A percentile compares a stretch with the other conserved stretches of the same genome.
phyloP scores from a whole-genome alignment of 37 sponge, comb jelly and placozoan genomes.

The Aphrocallistes beatrix region DNA sequence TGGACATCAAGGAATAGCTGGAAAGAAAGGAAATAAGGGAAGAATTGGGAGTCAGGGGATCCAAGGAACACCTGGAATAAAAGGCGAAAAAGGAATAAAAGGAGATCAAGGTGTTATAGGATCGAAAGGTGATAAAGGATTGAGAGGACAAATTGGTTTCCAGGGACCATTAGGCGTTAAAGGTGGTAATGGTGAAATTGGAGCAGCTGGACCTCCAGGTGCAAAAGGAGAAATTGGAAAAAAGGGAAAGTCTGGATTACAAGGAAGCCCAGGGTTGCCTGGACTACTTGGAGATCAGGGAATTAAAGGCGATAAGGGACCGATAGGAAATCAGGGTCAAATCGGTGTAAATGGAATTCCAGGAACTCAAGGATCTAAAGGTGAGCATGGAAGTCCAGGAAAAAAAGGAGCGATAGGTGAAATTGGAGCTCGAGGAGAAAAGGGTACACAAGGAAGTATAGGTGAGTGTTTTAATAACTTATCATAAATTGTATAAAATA shows the following conservation, averaged over 20 bases:
- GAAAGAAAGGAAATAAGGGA: slow-evolving; percentile 21
- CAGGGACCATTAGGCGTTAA: neutral
- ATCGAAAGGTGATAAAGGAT: slow-evolving; percentile 12
- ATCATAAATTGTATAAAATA: neutral
- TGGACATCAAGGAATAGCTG: neutral
- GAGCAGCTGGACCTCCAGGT: neutral
- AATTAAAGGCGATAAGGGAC: neutral
- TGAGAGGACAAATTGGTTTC: neutral
- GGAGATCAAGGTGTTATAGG: neutral
- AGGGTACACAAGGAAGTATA: neutral
- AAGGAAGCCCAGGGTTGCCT: neutral
- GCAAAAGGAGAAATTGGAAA: slow-evolving; percentile 6
- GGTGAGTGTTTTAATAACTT: neutral
- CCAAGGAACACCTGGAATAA: neutral
- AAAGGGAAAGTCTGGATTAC: neutral
- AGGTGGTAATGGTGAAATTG: neutral
- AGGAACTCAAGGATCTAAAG: neutral
- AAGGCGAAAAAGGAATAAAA: neutral
- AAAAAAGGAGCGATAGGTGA: neutral
- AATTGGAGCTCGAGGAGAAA: neutral
- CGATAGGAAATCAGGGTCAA: neutral
- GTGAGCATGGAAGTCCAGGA: slow-evolving; percentile 20
- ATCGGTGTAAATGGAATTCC: neutral
- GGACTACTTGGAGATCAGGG: neutral
- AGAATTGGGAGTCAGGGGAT: neutral